phyloP scores from a whole-genome alignment of 1,140 invertebrate species.

The Thaumatotibia leucotreta region DNA sequence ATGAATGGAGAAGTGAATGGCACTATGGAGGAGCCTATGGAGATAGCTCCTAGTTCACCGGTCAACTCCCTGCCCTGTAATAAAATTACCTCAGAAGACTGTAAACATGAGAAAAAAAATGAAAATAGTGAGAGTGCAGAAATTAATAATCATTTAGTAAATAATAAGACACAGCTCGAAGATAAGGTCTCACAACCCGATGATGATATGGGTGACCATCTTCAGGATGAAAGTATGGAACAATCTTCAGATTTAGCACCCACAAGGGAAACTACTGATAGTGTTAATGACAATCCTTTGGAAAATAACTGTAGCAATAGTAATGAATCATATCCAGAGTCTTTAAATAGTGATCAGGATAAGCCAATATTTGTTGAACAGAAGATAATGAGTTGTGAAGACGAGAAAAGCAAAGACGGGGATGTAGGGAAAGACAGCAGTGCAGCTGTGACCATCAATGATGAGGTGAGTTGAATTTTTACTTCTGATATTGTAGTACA shows the following conservation, averaged over 20 bases:
- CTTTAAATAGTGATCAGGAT: slow-evolving; percentile 21
- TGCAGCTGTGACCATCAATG: background rate
- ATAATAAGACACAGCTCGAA: slow-evolving; percentile 9
- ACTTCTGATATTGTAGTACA: too few relatives aligned
- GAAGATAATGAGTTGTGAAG: background rate
- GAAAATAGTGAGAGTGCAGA: slow-evolving; percentile 27
- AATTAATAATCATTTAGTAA: slow-evolving; percentile 22
- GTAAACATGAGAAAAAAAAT: slow-evolving; percentile 22
- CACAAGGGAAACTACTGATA: slow-evolving; percentile 23
- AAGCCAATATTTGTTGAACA: slow-evolving; percentile 24
- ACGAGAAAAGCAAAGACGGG: slow-evolving; percentile 21
- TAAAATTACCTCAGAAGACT: slow-evolving; percentile 19
- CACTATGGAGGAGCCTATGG: slow-evolving; percentile 44
- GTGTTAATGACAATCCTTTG: slow-evolving; percentile 6
- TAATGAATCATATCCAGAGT: slow-evolving; percentile 34
- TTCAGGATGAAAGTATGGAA: background rate
- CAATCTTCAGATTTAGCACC: slow-evolving; percentile 9
- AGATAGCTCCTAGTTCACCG: slow-evolving; percentile 26
- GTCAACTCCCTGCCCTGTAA: slow-evolving; percentile 11
- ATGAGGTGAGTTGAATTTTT: background rate
- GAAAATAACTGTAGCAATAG: slow-evolving; percentile 32
- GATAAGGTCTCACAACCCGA: slow-evolving; percentile 18
- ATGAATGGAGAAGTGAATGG: slow-evolving; percentile 63
- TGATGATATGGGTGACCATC: slow-evolving; percentile 7
- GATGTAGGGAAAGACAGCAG: slow-evolving; percentile 4